phyloP scores from a whole-genome alignment of 35 echinoderm and acorn worm species.

The Eucidaris tribuloides region DNA sequence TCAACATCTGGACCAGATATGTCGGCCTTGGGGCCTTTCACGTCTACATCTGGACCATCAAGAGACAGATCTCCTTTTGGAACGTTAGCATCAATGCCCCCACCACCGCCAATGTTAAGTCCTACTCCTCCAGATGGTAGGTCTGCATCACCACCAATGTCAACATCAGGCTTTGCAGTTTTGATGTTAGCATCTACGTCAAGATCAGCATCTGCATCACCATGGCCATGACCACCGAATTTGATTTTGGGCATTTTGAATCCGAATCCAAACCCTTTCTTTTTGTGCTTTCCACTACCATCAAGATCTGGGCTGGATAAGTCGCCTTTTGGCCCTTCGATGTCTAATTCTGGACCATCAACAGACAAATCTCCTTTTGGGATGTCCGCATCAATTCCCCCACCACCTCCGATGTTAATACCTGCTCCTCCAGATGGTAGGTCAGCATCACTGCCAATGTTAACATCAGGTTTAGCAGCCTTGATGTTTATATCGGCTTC shows the following conservation, averaged over 20 bases:
- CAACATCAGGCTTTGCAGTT: background rate
- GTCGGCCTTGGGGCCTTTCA: too few species aligned
- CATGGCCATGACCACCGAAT: constrained; percentile 34
- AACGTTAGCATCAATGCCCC: constrained; percentile 6
- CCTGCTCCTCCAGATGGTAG: background rate
- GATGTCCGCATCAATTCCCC: background rate
- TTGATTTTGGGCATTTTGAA: constrained; percentile 23
- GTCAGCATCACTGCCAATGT: constrained; percentile 23
- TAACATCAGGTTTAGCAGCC: constrained; percentile 10
- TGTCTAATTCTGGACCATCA: too few species aligned
- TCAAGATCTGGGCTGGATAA: constrained; percentile 20
- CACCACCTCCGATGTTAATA: background rate
- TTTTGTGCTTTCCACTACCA: constrained; percentile 18
- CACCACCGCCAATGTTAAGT: constrained; percentile 26
- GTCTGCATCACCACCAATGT: background rate
- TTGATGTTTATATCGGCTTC: constrained; percentile 32
- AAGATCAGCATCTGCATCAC: constrained; percentile 13
- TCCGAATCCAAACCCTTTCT: constrained; percentile 39
- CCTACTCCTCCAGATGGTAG: too few species aligned
- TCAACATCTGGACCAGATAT: constrained; percentile 31
- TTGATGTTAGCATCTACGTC: constrained; percentile 55
- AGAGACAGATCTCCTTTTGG: background rate
- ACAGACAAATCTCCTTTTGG: too few species aligned
- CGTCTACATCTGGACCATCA: too few species aligned
- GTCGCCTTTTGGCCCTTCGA: constrained; percentile 3